These are phyloP conservation scores for Rhagoletis zephyria DNA, from an alignment of 1,140 invertebrate species.

Conservation along the genomic window DNA sequence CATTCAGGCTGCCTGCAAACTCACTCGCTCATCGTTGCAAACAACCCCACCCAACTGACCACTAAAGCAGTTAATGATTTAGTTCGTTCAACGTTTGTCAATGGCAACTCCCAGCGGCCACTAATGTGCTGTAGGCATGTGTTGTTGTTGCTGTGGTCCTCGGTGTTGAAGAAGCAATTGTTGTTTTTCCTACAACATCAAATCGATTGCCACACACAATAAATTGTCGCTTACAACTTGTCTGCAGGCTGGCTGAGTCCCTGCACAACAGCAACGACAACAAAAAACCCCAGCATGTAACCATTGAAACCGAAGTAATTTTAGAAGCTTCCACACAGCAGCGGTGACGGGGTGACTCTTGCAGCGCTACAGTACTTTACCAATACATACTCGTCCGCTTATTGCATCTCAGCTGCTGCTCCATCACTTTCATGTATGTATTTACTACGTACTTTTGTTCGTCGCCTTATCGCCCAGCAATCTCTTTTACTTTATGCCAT, in stretches of 20 bases:
- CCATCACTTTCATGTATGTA: too few relatives aligned
- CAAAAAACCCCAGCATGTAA: not conserved
- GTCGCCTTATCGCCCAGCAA: not conserved
- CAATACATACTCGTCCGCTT: too few relatives aligned
- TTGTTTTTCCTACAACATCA: not conserved
- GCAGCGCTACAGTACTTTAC: too few relatives aligned
- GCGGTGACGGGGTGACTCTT: too few relatives aligned
- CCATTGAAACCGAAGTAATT: too few relatives aligned
- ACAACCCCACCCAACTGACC: too few relatives aligned
- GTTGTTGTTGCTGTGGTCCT: not conserved
- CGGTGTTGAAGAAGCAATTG: not conserved
- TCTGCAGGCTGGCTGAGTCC: not conserved
- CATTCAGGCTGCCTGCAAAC: too few relatives aligned
- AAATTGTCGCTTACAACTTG: not conserved
- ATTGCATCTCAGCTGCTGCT: too few relatives aligned
- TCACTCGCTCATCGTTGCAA: too few relatives aligned
- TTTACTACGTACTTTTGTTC: too few relatives aligned
- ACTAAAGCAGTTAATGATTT: too few relatives aligned
- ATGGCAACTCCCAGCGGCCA: not conserved
- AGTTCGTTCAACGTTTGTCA: not conserved
- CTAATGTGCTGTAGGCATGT: not conserved
- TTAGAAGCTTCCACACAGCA: too few relatives aligned
- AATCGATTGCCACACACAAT: conserved; percentile 4
- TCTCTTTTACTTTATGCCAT: conserved; percentile 3
- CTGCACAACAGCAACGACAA: not conserved